These are phyloP conservation scores for Mola mola DNA, from an alignment of 2,113 vertebrate genomes.

Conservation along the genomic window DNA sequence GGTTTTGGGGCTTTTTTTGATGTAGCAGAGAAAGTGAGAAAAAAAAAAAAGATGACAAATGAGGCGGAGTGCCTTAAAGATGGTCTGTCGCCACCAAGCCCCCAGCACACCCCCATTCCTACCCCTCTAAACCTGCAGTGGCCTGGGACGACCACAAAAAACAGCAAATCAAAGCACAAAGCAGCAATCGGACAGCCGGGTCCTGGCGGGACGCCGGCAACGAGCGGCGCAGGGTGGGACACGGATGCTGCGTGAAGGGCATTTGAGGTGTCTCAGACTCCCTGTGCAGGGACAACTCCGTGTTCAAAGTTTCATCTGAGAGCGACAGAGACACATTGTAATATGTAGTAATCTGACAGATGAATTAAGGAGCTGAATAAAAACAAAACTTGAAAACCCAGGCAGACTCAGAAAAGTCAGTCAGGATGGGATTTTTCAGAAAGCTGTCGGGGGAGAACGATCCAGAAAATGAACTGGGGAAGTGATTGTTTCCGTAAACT, in stretches of 20 bases:
- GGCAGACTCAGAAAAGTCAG: slow-evolving; percentile 1
- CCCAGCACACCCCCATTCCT: slow-evolving; percentile 1
- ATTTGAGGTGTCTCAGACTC: slow-evolving; percentile 44
- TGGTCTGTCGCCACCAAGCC: slow-evolving; percentile 54
- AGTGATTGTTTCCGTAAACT: too few species aligned
- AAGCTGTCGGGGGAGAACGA: too few species aligned
- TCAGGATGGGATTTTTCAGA: neutral
- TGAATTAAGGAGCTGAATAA: slow-evolving; percentile 9
- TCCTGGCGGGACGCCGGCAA: slow-evolving; percentile 38
- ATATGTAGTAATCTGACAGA: slow-evolving; percentile 7
- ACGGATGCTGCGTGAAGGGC: slow-evolving; percentile 60
- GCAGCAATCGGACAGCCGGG: slow-evolving; percentile 36
- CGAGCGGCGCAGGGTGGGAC: slow-evolving; percentile 37
- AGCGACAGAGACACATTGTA: slow-evolving; percentile 45
- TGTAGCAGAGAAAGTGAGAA: slow-evolving; percentile 11
- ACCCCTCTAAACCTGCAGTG: slow-evolving; percentile 33
- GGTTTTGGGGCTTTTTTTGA: slow-evolving; percentile 8
- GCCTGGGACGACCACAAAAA: slow-evolving; percentile 45
- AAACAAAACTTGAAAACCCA: slow-evolving; percentile 15
- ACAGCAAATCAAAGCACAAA: slow-evolving; percentile 70
- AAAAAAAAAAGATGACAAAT: slow-evolving; percentile 47
- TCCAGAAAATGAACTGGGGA: too few species aligned
- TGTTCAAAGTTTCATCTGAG: slow-evolving; percentile 72
- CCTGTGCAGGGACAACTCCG: slow-evolving; percentile 50
- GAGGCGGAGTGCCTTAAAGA: slow-evolving; percentile 66